These are phyloP conservation scores for Axis porcinus DNA, from an alignment of 2,113 vertebrate species.

Conservation along the genomic window DNA sequence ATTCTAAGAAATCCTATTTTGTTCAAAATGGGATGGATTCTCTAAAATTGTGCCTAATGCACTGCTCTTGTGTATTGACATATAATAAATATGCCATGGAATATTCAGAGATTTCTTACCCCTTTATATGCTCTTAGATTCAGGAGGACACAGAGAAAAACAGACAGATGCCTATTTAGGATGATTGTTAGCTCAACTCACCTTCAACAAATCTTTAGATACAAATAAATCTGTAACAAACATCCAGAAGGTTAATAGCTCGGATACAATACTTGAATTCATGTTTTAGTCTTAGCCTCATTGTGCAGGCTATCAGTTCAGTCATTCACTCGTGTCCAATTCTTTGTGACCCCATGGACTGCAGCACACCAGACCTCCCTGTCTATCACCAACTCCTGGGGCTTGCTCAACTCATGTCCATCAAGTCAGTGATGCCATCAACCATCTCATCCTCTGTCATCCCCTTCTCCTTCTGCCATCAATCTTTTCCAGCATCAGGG, in stretches of 20 bases:
- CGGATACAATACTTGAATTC: neutral
- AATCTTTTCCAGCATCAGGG: neutral
- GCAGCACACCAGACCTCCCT: too few relatives aligned
- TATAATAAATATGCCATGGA: neutral
- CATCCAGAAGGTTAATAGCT: neutral
- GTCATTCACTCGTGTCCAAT: neutral
- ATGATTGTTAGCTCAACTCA: neutral
- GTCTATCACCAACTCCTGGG: too few relatives aligned
- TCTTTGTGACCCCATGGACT: neutral
- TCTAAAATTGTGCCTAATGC: neutral
- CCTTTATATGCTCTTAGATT: neutral
- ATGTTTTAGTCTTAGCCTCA: neutral
- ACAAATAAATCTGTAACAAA: neutral
- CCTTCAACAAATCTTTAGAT: neutral
- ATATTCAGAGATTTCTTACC: neutral
- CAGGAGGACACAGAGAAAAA: neutral
- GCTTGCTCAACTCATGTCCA: too few relatives aligned
- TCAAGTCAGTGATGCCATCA: neutral
- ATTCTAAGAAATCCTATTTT: neutral
- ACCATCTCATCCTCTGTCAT: neutral
- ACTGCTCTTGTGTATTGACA: neutral
- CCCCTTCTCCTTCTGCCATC: neutral
- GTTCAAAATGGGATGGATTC: neutral
- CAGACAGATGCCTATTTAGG: neutral
- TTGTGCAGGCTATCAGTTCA: neutral